Evolutionary conservation across 2,797 vertebrate species (phyloP), one percentile per base, ranked within the genome.

Genomic region (Carduelis carduelis): DNA sequence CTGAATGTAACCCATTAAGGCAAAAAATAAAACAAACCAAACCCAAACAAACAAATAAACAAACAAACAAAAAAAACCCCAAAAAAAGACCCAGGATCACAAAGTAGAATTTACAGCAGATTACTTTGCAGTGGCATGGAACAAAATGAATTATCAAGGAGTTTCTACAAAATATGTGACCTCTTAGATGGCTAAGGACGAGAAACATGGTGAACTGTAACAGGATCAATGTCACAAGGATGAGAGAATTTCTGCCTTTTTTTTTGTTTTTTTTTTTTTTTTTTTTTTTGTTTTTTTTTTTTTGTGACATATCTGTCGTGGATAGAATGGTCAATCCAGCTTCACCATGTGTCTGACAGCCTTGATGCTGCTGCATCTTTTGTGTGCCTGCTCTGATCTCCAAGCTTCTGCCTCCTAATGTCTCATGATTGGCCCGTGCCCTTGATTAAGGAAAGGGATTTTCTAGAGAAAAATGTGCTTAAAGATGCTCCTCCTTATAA

Each of bases 341-440:
- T 41, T 83, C 59, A 23, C 32, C 4, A 8, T 39, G 17, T 69
- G 34, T 9, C 35, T 81, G 47, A 47, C 17, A 86, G 28, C 7
- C n/a, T 34, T 13, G 35, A 34, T 63, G 30, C 12, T 61, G 34
- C 56, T 86, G 17, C 24, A 49, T 8, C 16, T 52, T 86, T n/a
- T n/a, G 8, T 46, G n/a, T 35, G 32, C 9, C 24, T 84, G 13
- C 63, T 80, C 47, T 70, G 47, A 44, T 39, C 49, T 66, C 34
- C 63, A 56, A n/a, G 22, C 1, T 65, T 27, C 28, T 65, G 41
- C 8, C 11, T 28, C 1, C 0, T 6, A 4, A 23, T 6, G 2
- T 39, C 81, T 88, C 22, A 3, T 34, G 26, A 6, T 14, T 23
- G 28, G 9, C 12, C 28, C 5, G 2, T 76, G 28, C 16, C 9